Evolutionary conservation across 1,140 invertebrate species (phyloP).

Genomic region (Oryctes rhinoceros): DNA sequence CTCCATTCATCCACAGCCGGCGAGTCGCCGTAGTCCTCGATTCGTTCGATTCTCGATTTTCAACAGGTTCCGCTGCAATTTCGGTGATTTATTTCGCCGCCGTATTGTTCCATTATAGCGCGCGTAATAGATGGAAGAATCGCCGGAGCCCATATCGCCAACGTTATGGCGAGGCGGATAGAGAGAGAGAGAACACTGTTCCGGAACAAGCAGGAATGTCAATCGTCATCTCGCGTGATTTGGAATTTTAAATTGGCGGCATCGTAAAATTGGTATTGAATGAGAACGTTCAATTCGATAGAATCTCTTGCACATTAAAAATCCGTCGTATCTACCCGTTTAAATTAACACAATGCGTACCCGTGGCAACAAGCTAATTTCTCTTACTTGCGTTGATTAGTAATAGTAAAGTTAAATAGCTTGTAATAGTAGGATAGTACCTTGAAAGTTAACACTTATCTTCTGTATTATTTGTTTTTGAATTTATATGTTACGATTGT

Average conservation of each 20-base stretch:
- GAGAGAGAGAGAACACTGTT: background rate
- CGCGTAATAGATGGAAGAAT: background rate
- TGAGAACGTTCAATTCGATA: too few species aligned
- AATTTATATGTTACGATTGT: too few species aligned
- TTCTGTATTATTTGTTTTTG: too few species aligned
- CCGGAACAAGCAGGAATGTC: background rate
- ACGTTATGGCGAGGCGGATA: background rate
- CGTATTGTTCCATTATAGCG: background rate
- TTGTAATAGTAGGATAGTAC: too few species aligned
- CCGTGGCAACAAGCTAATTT: too few species aligned
- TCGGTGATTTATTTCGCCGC: constrained; percentile 6
- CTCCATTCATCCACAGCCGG: background rate
- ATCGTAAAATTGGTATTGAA: background rate
- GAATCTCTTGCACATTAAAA: too few species aligned
- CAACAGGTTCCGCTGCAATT: background rate
- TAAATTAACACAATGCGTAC: too few species aligned
- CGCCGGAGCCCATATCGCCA: background rate
- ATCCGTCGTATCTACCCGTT: too few species aligned
- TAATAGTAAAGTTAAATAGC: too few species aligned
- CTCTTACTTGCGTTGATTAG: too few species aligned
- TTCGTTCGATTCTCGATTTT: background rate
- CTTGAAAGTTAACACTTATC: too few species aligned
- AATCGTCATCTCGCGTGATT: background rate
- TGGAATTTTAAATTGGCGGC: background rate
- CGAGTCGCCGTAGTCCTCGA: background rate